Percentiles rank a stretch among this genome's conserved stretches.
These are phyloP conservation scores for Aradophagus sp. DNA, from an alignment of 1,140 invertebrate species.

Conservation along the genomic window DNA sequence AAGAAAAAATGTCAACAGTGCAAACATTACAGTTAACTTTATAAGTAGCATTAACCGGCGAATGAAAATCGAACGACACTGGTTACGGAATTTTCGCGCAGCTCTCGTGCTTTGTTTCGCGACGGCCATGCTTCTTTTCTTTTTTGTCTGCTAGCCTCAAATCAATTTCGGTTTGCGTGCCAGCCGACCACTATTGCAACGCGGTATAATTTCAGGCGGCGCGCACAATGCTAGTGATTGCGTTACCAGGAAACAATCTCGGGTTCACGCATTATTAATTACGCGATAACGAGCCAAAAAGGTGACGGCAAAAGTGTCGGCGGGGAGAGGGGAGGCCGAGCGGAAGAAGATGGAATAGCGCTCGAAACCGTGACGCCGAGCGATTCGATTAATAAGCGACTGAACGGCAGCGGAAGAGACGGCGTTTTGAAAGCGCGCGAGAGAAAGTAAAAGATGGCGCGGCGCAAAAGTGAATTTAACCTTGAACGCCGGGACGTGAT, in stretches of 20 bases:
- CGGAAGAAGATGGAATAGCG: slow-evolving; percentile 15
- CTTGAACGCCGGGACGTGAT: slow-evolving; percentile 27
- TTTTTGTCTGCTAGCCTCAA: too few species aligned
- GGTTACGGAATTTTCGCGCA: too few species aligned
- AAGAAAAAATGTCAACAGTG: too few species aligned
- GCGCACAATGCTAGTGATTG: slow-evolving; percentile 38
- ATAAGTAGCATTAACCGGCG: too few species aligned
- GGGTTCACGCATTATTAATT: slow-evolving; percentile 46
- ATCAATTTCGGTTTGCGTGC: slow-evolving; percentile 39
- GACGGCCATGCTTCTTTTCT: slow-evolving; percentile 1
- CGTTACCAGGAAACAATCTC: slow-evolving; percentile 38
- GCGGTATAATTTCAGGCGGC: slow-evolving; percentile 19
- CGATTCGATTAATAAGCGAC: slow-evolving; percentile 38
- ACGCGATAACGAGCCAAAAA: slow-evolving; percentile 26
- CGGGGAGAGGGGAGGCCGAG: background rate
- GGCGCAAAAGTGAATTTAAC: slow-evolving; percentile 33
- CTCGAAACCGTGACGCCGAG: slow-evolving; percentile 26
- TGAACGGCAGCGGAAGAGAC: slow-evolving; percentile 12
- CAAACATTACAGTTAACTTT: too few species aligned
- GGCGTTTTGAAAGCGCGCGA: slow-evolving; percentile 27
- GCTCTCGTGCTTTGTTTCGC: background rate
- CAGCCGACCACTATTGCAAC: slow-evolving; percentile 1
- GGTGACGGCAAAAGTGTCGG: background rate
- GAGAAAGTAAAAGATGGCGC: slow-evolving; percentile 14
- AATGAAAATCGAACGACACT: too few species aligned